Percentiles rank a stretch among this genome's conserved stretches.
phyloP scores from a whole-genome alignment of 2,888 invertebrate species.

The Coremacera marginata region DNA sequence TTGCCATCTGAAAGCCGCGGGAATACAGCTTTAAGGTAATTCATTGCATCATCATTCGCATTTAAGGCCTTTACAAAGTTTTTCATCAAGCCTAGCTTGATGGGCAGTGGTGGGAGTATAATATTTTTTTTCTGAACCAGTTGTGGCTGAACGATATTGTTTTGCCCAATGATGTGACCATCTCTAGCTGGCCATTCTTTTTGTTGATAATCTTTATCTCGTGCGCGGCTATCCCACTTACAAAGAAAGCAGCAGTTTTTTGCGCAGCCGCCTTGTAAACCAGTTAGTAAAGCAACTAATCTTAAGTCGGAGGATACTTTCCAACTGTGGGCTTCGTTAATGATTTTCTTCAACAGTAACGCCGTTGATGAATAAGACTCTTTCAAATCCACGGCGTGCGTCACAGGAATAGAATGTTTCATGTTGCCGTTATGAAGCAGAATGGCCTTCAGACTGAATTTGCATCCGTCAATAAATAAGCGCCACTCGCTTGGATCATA shows the following conservation, averaged over 20 bases:
- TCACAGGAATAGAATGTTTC: background rate
- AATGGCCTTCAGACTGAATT: background rate
- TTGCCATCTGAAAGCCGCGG: no score
- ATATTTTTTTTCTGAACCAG: no score
- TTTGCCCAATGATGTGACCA: no score
- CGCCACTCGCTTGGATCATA: slow-evolving; percentile 20
- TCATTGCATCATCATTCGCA: no score
- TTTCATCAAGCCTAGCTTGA: no score
- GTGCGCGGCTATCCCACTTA: slow-evolving; percentile 27
- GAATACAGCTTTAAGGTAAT: no score
- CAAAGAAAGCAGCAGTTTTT: slow-evolving; percentile 31
- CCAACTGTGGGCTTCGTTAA: background rate
- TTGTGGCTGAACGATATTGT: no score
- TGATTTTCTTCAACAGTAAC: background rate
- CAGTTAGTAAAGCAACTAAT: slow-evolving; percentile 16
- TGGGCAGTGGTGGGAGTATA: no score
- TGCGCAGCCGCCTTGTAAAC: slow-evolving; percentile 28
- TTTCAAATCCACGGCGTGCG: background rate
- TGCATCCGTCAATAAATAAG: slow-evolving; percentile 8
- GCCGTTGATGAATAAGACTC: background rate
- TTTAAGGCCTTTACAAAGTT: no score
- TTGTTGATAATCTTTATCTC: background rate
- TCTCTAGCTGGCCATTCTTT: slow-evolving; percentile 19
- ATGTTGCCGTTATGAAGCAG: slow-evolving; percentile 8
- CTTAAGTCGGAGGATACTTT: background rate